Evolutionary conservation across 2,113 vertebrate species (phyloP).

Genomic region (Naja naja): DNA sequence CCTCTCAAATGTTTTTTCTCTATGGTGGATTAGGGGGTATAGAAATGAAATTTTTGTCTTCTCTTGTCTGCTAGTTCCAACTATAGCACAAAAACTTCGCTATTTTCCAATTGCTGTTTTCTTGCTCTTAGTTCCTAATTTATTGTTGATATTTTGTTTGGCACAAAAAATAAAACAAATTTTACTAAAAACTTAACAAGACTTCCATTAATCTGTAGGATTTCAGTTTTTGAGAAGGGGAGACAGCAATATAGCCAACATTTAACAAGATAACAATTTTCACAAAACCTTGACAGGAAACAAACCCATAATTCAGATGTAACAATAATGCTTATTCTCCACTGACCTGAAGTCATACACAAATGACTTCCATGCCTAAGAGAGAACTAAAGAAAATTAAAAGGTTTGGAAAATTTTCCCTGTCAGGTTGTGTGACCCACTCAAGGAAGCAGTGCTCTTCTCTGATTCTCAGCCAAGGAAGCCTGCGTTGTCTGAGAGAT

Average conservation of each 20-base stretch:
- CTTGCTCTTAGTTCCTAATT: not conserved
- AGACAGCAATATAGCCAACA: not conserved
- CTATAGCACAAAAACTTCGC: not conserved
- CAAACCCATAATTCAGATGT: not conserved
- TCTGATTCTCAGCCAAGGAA: not conserved
- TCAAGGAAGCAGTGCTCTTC: not conserved
- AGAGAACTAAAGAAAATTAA: not conserved
- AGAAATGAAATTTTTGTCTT: not conserved
- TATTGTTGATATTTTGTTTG: not conserved
- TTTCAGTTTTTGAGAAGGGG: not conserved
- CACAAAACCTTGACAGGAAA: not conserved
- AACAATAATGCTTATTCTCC: not conserved
- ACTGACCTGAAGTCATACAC: not conserved
- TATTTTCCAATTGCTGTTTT: not conserved
- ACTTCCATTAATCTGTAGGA: not conserved
- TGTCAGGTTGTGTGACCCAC: not conserved
- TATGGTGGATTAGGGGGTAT: not conserved
- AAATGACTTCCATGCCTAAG: not conserved
- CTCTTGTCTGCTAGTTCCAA: not conserved
- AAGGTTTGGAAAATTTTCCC: not conserved
- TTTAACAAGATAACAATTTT: not conserved
- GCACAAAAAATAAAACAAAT: not conserved
- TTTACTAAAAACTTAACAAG: not conserved
- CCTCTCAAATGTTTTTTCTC: not conserved
- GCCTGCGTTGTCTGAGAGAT: not conserved